Conservation (phyloP, 2,888 invertebrate genomes). For the Strigamia crassipes region DNA sequence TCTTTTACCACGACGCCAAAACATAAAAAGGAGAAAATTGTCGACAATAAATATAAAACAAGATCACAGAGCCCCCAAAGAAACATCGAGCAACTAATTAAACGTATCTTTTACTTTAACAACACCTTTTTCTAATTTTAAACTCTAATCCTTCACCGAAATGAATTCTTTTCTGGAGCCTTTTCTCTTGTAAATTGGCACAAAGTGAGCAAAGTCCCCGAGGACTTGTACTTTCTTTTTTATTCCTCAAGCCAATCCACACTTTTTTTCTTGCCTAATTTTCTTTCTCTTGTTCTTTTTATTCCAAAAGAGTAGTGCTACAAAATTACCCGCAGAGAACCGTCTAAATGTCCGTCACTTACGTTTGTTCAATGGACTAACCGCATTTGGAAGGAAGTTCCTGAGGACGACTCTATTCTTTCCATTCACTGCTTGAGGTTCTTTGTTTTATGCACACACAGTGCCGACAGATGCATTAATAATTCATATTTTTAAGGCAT, state of each 20-base stretch:
- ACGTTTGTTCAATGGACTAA: conserved; percentile 22
- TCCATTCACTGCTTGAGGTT: neutral
- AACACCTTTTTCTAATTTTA: neutral
- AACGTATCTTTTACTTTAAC: neutral
- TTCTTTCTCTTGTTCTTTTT: conserved; percentile 34
- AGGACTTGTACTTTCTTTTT: neutral
- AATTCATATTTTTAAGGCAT: neutral
- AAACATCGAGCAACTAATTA: neutral
- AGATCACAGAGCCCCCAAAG: neutral
- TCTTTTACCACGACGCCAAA: neutral
- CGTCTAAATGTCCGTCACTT: conserved; percentile 23
- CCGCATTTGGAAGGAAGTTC: conserved; percentile 2
- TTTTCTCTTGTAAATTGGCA: neutral
- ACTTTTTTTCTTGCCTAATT: neutral
- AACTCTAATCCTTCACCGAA: neutral
- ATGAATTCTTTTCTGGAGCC: neutral
- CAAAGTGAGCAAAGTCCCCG: neutral
- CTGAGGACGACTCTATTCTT: neutral
- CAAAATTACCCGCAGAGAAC: conserved; percentile 20
- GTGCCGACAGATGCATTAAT: neutral
- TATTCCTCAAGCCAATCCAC: neutral
- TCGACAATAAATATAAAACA: neutral
- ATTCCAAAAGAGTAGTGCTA: conserved; percentile 18
- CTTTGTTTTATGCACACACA: neutral
- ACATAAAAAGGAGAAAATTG: neutral